These are phyloP conservation scores for Zosterops pallidus DNA, from an alignment of 2,113 vertebrate species.

Conservation along the genomic window DNA sequence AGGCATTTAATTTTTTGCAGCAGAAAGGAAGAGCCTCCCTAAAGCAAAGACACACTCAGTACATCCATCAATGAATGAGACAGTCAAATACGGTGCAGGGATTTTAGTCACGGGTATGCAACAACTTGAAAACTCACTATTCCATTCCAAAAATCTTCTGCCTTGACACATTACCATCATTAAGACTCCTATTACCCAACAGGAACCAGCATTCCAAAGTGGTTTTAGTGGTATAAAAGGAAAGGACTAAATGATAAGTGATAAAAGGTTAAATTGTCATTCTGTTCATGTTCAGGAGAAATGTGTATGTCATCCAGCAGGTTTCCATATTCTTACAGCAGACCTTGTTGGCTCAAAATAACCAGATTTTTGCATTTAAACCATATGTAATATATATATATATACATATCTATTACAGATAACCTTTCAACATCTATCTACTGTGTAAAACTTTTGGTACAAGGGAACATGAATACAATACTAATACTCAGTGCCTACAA, in stretches of 20 bases:
- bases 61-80: fast-evolving
- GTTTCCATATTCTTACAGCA: neutral
- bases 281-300: neutral
- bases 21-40: neutral
- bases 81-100: neutral
- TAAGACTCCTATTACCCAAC: neutral
- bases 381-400: neutral
- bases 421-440: neutral
- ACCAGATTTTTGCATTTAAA: neutral
- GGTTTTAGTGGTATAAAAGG: neutral
- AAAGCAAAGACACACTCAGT: neutral
- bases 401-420: neutral
- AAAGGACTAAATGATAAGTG: neutral
- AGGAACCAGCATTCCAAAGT: neutral
- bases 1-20: neutral
- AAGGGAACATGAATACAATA: neutral
- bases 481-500: neutral
- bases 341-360: neutral
- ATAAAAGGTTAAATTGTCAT: neutral
- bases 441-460: neutral
- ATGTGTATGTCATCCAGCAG: neutral
- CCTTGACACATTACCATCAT: neutral
- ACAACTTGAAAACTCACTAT: neutral
- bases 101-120: neutral
- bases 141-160: neutral